Percentiles rank a stretch among this genome's conserved stretches.
Evolutionary conservation across 2,888 invertebrate species (phyloP).

Genomic region (Eupithecia tripunctaria): DNA sequence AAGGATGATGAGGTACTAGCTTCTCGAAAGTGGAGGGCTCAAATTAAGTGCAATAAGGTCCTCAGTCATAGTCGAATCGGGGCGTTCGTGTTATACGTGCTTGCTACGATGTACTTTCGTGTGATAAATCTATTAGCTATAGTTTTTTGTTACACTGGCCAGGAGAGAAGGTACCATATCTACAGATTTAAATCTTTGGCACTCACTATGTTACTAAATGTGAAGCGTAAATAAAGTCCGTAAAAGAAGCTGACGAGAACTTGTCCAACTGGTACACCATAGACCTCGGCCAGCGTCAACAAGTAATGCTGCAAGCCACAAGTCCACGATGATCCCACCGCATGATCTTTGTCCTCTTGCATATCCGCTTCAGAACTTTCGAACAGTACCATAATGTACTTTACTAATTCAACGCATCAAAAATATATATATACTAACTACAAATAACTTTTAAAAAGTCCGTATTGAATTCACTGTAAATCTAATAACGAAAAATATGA

Average conservation of each 20-base stretch:
- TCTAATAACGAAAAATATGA: slow-evolving; percentile 16
- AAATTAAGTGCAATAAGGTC: no score
- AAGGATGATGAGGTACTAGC: no score
- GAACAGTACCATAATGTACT: background rate
- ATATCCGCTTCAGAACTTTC: slow-evolving; percentile 39
- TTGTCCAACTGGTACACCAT: slow-evolving; percentile 56
- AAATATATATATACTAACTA: slow-evolving; percentile 52
- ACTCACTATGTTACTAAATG: slow-evolving; percentile 61
- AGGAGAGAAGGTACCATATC: no score
- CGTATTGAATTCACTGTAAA: background rate
- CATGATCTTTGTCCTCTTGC: slow-evolving; percentile 36
- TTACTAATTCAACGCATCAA: slow-evolving; percentile 32
- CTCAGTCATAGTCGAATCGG: no score
- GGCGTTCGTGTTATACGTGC: no score
- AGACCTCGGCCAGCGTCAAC: slow-evolving; percentile 56
- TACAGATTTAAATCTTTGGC: no score
- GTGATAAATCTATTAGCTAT: no score
- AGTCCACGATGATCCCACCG: slow-evolving; percentile 47
- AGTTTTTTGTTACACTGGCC: no score
- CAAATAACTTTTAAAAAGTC: slow-evolving; percentile 44
- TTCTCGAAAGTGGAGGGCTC: no score
- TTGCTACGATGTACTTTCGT: no score
- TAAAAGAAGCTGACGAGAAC: slow-evolving; percentile 57
- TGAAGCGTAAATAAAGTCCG: slow-evolving; percentile 59
- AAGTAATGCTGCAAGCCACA: slow-evolving; percentile 49